Percentiles rank a stretch among this genome's conserved stretches.
Conservation (phyloP, 2,888 invertebrate species). For the Tetragnatha montana region DNA sequence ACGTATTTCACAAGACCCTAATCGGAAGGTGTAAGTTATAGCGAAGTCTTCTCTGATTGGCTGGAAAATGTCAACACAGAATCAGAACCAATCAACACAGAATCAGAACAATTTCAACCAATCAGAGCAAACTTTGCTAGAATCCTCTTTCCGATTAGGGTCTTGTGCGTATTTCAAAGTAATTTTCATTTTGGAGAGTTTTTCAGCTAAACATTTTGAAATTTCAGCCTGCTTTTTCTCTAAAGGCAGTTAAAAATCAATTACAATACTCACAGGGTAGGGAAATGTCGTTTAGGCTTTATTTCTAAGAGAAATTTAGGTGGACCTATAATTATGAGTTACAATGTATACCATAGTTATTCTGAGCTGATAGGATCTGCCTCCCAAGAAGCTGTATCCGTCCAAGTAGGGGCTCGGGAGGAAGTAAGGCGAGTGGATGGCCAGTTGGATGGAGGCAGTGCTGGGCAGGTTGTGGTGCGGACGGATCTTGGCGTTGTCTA, state of each 20-base stretch:
- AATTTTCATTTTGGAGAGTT: neutral
- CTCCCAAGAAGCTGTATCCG: conserved; percentile 42
- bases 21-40: too few species aligned
- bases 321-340: neutral
- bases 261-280: neutral
- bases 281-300: neutral
- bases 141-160: too few species aligned
- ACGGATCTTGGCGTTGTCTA: neutral
- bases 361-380: conserved; percentile 38
- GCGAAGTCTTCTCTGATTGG: too few species aligned
- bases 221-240: neutral
- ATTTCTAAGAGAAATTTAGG: neutral
- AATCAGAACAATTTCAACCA: too few species aligned
- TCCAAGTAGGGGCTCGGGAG: conserved; percentile 59
- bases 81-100: too few species aligned
- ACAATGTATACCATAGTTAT: conserved; percentile 48
- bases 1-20: too few species aligned
- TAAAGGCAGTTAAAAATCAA: neutral
- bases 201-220: neutral
- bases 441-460: conserved; percentile 46
- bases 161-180: neutral
- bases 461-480: conserved; percentile 23
- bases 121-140: too few species aligned
- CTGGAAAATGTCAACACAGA: too few species aligned
- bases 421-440: conserved; percentile 54